Evolutionary conservation across 1,140 invertebrate genomes (phyloP).

Genomic region (Oscheius sp.): DNA sequence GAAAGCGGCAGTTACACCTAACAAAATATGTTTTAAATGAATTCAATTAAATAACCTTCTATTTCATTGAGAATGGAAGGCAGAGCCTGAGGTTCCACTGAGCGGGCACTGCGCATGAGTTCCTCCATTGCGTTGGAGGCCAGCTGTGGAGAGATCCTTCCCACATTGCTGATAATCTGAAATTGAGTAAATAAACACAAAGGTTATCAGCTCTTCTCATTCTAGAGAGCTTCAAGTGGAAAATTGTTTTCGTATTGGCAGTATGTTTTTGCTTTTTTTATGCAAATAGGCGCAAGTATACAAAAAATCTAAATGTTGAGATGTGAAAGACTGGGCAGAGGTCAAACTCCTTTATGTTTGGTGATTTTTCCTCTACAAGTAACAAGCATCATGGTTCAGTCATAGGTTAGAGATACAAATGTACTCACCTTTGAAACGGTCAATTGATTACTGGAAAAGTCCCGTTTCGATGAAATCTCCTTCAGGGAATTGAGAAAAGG

Average conservation of each 20-base stretch:
- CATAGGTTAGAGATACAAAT: too few species aligned
- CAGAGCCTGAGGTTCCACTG: conserved; percentile 28
- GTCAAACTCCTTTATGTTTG: too few species aligned
- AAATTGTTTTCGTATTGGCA: too few species aligned
- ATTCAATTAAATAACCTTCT: conserved; percentile 31
- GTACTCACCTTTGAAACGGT: conserved; percentile 18
- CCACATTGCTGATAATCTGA: conserved; percentile 46
- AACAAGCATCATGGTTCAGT: too few species aligned
- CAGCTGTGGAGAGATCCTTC: conserved; percentile 35
- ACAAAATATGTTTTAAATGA: background rate
- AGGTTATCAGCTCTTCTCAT: background rate
- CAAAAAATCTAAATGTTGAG: too few species aligned
- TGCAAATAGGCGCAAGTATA: too few species aligned
- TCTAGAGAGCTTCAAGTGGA: background rate
- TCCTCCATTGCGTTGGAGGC: conserved; percentile 44
- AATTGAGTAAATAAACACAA: background rate
- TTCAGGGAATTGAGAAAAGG: conserved; percentile 12
- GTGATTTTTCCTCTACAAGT: too few species aligned
- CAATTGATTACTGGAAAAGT: background rate
- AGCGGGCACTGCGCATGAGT: conserved; percentile 29
- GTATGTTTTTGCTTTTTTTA: too few species aligned
- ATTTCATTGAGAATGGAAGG: conserved; percentile 47
- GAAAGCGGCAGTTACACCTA: conserved; percentile 39
- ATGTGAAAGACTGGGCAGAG: background rate
- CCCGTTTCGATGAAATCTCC: background rate